These are phyloP conservation scores for Chiloscyllium punctatum DNA, from an alignment of 2,797 vertebrate species.

Conservation along the genomic window DNA sequence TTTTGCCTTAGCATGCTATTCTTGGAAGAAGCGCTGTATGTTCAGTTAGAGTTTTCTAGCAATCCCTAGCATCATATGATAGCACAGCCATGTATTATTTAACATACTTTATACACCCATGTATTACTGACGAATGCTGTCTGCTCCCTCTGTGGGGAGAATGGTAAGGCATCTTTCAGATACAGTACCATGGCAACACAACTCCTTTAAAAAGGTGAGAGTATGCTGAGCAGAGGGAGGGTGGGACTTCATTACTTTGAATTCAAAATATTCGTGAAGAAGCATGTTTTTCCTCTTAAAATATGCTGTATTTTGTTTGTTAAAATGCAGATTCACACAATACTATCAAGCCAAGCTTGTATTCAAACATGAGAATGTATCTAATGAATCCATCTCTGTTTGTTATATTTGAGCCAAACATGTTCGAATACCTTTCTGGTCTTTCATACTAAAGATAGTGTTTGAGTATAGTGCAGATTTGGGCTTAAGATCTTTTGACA, in stretches of 20 bases:
- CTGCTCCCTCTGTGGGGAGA: not conserved
- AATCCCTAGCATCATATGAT: not conserved
- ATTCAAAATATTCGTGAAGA: not conserved
- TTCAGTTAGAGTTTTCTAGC: not conserved
- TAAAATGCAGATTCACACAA: not conserved
- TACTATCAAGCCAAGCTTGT: not conserved
- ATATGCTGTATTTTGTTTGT: not conserved
- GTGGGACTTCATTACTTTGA: not conserved
- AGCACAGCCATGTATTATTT: not conserved
- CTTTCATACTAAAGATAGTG: not conserved
- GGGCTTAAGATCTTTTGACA: not conserved
- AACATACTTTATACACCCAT: not conserved
- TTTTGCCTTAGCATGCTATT: not conserved
- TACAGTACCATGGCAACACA: slow-evolving; percentile 5
- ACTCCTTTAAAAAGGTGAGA: not conserved
- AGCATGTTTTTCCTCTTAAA: not conserved
- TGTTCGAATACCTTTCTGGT: not conserved
- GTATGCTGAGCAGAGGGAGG: not conserved
- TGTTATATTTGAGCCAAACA: not conserved
- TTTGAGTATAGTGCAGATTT: not conserved
- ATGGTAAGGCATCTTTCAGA: not conserved
- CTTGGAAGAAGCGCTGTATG: not conserved
- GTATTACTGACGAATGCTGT: not conserved
- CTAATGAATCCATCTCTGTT: not conserved
- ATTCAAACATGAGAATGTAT: not conserved